A percentile compares a stretch with the other conserved stretches of the same genome.
phyloP scores from a whole-genome alignment of 92 coral and sea anemone species.

The Epizoanthus ramosus region DNA sequence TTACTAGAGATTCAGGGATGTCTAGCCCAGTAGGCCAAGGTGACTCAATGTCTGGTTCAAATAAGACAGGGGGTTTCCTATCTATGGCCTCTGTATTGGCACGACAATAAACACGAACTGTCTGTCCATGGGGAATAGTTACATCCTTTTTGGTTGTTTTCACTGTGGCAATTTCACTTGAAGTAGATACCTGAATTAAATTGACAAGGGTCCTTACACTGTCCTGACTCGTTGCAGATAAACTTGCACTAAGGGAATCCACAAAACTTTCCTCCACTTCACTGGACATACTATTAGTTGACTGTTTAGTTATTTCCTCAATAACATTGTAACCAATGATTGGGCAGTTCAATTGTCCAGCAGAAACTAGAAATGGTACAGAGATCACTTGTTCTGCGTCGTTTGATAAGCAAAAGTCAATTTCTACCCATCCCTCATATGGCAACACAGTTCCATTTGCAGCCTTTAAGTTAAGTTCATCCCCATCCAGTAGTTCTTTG shows the following conservation, averaged over 20 bases:
- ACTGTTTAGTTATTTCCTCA: constrained; percentile 54
- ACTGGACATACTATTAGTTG: background rate
- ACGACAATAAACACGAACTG: constrained; percentile 58
- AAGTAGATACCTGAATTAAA: constrained; percentile 27
- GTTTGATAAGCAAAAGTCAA: constrained; percentile 49
- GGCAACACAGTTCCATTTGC: constrained; percentile 56
- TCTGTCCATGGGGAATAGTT: constrained; percentile 49
- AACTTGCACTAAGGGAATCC: constrained; percentile 46
- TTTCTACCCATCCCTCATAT: constrained; percentile 54
- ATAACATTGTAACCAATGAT: constrained; percentile 73
- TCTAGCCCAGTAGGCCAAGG: constrained; percentile 60
- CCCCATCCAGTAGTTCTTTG: constrained; percentile 39
- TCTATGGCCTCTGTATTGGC: constrained; percentile 57
- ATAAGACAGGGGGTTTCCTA: constrained; percentile 55
- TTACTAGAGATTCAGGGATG: constrained; percentile 57
- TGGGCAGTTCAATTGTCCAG: constrained; percentile 50
- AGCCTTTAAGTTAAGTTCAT: constrained; percentile 39
- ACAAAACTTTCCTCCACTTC: constrained; percentile 29
- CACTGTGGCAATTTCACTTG: constrained; percentile 31
- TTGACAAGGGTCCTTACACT: constrained; percentile 47
- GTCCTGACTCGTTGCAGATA: constrained; percentile 36
- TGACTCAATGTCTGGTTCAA: constrained; percentile 62
- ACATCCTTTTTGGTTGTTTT: constrained; percentile 45
- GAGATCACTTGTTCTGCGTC: constrained; percentile 33
- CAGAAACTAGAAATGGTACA: constrained; percentile 65